Conservation (phyloP, 2,797 vertebrate genomes). For the Mormyrops attenuatus region DNA sequence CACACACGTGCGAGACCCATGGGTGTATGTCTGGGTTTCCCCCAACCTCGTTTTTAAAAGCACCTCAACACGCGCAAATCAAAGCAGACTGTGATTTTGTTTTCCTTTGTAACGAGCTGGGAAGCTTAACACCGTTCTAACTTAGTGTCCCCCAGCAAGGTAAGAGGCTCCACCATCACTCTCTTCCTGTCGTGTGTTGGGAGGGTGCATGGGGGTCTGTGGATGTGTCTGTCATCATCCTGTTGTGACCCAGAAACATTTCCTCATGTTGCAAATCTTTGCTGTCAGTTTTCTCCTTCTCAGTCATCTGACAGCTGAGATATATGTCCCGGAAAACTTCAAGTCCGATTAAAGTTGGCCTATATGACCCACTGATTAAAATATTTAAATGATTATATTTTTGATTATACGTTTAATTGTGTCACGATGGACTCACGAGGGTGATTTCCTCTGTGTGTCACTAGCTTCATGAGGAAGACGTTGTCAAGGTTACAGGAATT, state of each 20-base stretch:
- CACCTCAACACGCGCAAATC: not conserved
- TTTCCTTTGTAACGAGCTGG: slow-evolving; percentile 44
- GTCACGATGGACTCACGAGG: not conserved
- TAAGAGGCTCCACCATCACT: slow-evolving; percentile 54
- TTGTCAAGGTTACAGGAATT: not conserved
- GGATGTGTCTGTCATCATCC: slow-evolving; percentile 13
- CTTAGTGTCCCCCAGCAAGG: slow-evolving; percentile 59
- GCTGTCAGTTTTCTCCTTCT: slow-evolving; percentile 14
- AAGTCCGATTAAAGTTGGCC: not conserved
- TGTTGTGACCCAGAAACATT: slow-evolving; percentile 18
- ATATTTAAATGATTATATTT: not conserved
- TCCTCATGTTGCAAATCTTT: not conserved
- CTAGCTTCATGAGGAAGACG: not conserved
- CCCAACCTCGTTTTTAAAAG: not conserved
- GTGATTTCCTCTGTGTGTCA: not conserved
- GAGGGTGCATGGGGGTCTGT: slow-evolving; percentile 30
- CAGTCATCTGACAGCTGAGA: slow-evolving; percentile 16
- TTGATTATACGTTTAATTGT: not conserved
- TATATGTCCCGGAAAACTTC: slow-evolving; percentile 21
- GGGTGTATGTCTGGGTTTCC: not conserved
- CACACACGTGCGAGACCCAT: slow-evolving; percentile 27
- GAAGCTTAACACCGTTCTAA: slow-evolving; percentile 57
- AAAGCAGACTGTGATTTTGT: slow-evolving; percentile 43
- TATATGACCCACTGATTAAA: not conserved
- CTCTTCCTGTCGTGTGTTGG: slow-evolving; percentile 27